phyloP scores from a whole-genome alignment of 2,113 vertebrate species.

The Nansenia antarctica region DNA sequence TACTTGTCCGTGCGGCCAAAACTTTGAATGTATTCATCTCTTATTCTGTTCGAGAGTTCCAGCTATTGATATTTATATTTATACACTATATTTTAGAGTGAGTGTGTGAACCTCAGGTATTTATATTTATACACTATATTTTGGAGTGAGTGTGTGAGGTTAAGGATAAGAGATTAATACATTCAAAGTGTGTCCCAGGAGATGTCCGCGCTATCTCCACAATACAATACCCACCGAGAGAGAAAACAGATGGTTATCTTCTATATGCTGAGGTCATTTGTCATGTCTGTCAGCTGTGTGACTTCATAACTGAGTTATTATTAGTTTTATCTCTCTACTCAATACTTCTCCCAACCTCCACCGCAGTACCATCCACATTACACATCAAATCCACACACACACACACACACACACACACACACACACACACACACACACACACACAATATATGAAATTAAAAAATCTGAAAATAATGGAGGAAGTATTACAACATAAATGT shows the following conservation, averaged over 20 bases:
- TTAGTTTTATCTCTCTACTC: not conserved
- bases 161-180: constrained; percentile 5
- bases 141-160: not conserved
- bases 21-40: too few relatives aligned
- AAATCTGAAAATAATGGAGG: too few relatives aligned
- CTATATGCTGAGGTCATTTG: constrained; percentile 22
- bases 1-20: too few relatives aligned
- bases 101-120: not conserved
- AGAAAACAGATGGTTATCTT: constrained; percentile 28
- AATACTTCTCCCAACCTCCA: not conserved
- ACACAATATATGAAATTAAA: too few relatives aligned
- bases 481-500: too few relatives aligned
- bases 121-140: too few relatives aligned
- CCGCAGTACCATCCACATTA: not conserved
- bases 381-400: not conserved
- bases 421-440: not conserved
- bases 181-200: not conserved
- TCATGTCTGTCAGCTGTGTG: constrained; percentile 11
- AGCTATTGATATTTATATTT: too few relatives aligned
- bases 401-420: not conserved
- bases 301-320: constrained; percentile 15
- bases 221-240: constrained; percentile 2
- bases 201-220: constrained; percentile 10
- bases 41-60: too few relatives aligned
- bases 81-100: too few relatives aligned